phyloP scores from a whole-genome alignment of 1,140 invertebrate species.

The Bombyx mori region ASM3026992v2 NC_085132.1:4791001-4791500 shows the following conservation, averaged over 20 bases:
- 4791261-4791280: conserved; percentile 9
- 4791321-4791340: conserved; percentile 9
- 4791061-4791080: no score
- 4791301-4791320: conserved; percentile 1
- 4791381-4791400: conserved; percentile 10
- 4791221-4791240: conserved; percentile 13
- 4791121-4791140: no score
- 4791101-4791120: no score
- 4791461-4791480: conserved; percentile 46
- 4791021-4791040: no score
- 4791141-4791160: no score
- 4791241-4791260: conserved; percentile 4
- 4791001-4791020: no score
- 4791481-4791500: conserved; percentile 37
- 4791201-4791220: neutral
- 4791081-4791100: no score
- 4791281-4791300: conserved; percentile 9
- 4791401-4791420: conserved; percentile 48
- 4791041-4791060: no score
- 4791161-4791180: no score
- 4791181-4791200: no score
- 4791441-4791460: conserved; percentile 48
- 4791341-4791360: neutral
- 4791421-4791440: conserved; percentile 52
- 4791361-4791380: neutral